Conservation (phyloP, 2,113 vertebrate genomes). For the Coptodon rendalli region DNA sequence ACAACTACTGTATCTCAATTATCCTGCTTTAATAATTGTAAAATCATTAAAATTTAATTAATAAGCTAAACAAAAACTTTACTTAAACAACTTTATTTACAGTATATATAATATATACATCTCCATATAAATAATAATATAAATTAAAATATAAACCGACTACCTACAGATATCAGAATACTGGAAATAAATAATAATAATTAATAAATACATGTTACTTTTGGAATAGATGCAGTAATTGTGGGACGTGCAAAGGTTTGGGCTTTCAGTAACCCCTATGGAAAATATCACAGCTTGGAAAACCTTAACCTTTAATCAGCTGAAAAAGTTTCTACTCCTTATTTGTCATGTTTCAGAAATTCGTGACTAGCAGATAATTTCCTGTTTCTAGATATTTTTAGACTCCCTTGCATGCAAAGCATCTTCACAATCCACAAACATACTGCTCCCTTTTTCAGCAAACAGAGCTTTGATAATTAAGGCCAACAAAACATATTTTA, state of each 20-base stretch:
- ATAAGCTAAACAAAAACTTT: not conserved
- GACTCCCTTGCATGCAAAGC: not conserved
- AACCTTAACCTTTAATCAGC: not conserved
- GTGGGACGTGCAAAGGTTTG: not conserved
- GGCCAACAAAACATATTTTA: not conserved
- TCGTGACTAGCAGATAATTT: not conserved
- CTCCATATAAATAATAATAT: not conserved
- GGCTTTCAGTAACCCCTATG: fast-evolving
- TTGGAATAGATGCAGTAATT: not conserved
- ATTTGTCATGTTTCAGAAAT: not conserved
- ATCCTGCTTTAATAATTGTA: not conserved
- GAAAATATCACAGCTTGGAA: not conserved
- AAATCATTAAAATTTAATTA: not conserved
- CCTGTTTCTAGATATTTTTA: not conserved
- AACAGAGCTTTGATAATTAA: not conserved
- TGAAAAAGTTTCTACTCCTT: not conserved
- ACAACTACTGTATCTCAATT: not conserved
- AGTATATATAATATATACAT: not conserved
- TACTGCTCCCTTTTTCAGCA: not conserved
- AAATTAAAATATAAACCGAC: not conserved
- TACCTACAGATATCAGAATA: not conserved
- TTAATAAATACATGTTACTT: not conserved
- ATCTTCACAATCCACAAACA: not conserved
- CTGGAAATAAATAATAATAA: not conserved
- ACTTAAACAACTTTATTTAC: not conserved